Evolutionary conservation across 1,140 invertebrate species (phyloP).

Genomic region (Papilio polyxenes): DNA sequence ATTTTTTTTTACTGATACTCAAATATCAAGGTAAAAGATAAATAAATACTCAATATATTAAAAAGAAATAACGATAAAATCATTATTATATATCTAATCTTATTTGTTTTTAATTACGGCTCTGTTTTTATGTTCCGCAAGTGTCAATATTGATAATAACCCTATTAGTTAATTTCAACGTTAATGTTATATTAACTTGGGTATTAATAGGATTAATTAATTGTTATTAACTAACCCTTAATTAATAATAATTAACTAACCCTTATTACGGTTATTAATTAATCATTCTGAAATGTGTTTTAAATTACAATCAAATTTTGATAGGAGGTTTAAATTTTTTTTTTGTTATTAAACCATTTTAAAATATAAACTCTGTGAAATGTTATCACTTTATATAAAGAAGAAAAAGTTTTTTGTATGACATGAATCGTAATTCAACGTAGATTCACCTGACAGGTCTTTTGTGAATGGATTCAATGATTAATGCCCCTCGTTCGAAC

Average conservation of each 20-base stretch:
- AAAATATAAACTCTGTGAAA: background rate
- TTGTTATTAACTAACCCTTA: no score
- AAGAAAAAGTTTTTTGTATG: background rate
- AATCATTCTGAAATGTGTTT: background rate
- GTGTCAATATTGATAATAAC: background rate
- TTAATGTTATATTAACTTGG: background rate
- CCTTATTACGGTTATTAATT: no score
- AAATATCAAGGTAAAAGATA: background rate
- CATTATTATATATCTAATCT: constrained; percentile 7
- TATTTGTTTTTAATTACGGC: background rate
- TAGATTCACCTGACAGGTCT: constrained; percentile 24
- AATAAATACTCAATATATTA: background rate
- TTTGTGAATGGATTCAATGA: constrained; percentile 32
- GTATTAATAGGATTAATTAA: no score
- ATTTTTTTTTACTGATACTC: background rate
- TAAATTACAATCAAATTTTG: no score
- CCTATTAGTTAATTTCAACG: background rate
- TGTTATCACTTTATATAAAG: background rate
- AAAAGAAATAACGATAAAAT: background rate
- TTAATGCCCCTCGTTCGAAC: constrained; percentile 7
- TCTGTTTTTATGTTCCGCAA: background rate
- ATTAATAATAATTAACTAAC: no score
- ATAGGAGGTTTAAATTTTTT: no score
- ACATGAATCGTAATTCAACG: constrained; percentile 12
- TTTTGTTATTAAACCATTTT: background rate